phyloP scores from a whole-genome alignment of 2,888 invertebrate species.

The Sphaeridia pumilis region DNA sequence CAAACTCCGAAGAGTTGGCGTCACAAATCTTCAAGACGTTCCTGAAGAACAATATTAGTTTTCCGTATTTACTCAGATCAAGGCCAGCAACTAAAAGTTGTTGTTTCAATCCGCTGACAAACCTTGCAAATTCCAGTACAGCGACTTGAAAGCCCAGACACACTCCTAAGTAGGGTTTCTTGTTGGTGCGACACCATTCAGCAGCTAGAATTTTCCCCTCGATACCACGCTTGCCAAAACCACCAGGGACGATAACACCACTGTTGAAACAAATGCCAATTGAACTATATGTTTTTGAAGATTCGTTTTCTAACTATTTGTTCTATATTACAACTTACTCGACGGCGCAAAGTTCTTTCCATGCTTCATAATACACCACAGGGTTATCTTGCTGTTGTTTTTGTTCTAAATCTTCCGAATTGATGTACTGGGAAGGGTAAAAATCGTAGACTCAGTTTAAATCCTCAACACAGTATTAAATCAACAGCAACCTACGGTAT shows the following conservation, averaged over 20 bases:
- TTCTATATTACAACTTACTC: conserved; percentile 60
- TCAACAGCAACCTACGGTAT: background rate
- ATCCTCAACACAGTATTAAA: too few species aligned
- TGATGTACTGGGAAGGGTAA: conserved; percentile 56
- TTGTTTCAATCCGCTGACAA: conserved; percentile 8
- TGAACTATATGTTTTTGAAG: background rate
- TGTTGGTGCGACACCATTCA: conserved; percentile 79
- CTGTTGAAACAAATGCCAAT: conserved; percentile 41
- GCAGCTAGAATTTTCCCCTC: conserved; percentile 93
- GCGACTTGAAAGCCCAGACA: conserved; percentile 97
- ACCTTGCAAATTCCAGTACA: conserved; percentile 78
- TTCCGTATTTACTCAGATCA: background rate
- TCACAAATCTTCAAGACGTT: conserved; percentile 63
- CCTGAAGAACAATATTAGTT: conserved; percentile 40
- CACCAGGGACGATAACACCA: conserved; percentile 92
- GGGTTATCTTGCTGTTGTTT: conserved; percentile 61
- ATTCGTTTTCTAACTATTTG: background rate
- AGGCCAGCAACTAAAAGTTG: background rate
- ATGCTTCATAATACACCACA: conserved; percentile 78
- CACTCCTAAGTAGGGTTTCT: conserved; percentile 86
- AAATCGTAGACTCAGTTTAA: conserved; percentile 1
- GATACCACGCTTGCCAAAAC: conserved; percentile 89
- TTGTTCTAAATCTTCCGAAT: conserved; percentile 76
- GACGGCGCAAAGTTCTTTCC: conserved; percentile 78
- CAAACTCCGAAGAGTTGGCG: conserved; percentile 79